These are phyloP conservation scores for Hormaphis cornu DNA, from an alignment of 1,140 invertebrate genomes.

Conservation along the genomic window DNA sequence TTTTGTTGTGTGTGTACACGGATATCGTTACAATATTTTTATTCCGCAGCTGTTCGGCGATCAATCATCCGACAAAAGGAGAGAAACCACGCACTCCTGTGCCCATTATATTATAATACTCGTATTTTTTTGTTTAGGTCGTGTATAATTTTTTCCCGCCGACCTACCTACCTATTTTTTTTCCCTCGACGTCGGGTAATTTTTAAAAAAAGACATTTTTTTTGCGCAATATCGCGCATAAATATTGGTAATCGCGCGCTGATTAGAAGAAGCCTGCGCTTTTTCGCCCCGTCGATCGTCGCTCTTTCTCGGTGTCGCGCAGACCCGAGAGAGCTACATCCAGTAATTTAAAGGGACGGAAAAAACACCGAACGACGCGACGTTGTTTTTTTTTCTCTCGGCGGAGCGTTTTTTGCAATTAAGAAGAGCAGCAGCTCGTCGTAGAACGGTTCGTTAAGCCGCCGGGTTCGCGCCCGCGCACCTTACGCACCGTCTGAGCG, in stretches of 20 bases:
- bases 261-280: too few species aligned
- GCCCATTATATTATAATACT: conserved; percentile 26
- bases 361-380: too few species aligned
- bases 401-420: not conserved
- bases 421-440: not conserved
- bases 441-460: conserved; percentile 23
- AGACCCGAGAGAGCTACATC: too few species aligned
- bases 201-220: too few species aligned
- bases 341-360: too few species aligned
- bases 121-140: not conserved
- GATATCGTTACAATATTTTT: conserved; percentile 32
- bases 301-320: too few species aligned
- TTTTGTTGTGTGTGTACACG: conserved; percentile 6
- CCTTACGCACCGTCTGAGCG: not conserved
- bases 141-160: not conserved
- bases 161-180: conserved; percentile 17
- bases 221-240: too few species aligned
- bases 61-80: conserved; percentile 32
- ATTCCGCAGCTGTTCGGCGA: conserved; percentile 26
- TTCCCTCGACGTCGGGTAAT: not conserved
- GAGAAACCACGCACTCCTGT: conserved; percentile 3
- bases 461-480: not conserved
- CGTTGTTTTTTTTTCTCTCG: not conserved
- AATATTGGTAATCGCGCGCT: too few species aligned
- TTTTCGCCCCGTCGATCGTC: too few species aligned